Base-by-base conservation (phyloP, 2,888 invertebrate species). In the Dasysyrphus albostriatus region DNA sequence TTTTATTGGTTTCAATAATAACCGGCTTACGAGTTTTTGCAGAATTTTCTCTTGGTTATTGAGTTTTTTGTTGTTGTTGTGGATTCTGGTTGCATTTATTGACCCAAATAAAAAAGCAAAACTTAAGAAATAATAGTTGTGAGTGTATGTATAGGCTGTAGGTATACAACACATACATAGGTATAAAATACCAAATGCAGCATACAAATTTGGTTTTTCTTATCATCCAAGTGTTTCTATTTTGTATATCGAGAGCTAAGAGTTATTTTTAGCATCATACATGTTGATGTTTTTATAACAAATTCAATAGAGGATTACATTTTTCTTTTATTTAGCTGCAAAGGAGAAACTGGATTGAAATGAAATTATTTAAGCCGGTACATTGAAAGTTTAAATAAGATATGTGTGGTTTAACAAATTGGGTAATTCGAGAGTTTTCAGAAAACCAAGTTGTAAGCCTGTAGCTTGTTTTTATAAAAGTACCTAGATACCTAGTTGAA, bases 21-120 rank as follows among this genome's bases (percentile, higher is more conserved):
- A 73, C 82, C 72, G 6, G 75, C 32, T n/a, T 73, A 83, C 59
- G 59, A 67, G 69, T 78, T 78, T 78, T 78, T 61, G 37, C 44
- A 73, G 61, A 83, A 34, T 59, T 69, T 59, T 44, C 59, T 75
- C 19, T 49, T 49, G 29, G 37, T 4, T 14, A 37, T 8, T 14
- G 2, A 29, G 8, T 29, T 29, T 63, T 29, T 29, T n/a, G 14
- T 12, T n/a, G 24, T 24, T 24, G 24, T 24, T 24, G 24, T 24
- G 1, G 24, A n/a, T n/a, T n/a, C n/a, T 24, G 24, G 24, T 24
- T 69, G 9, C 10, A 67, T 69, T 63, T 19, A 4, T 14, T 83
- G 79, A 79, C 74, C 83, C 54, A 63, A 79, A 78, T 83, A 54
- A 63, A 61, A 49, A 47, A 12, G 19, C 49, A 65, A 69, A 44